Evolutionary conservation across 2,888 invertebrate genomes (phyloP), one percentile per base, ranked within the genome.

Genomic region (Nipponacmea schrenckii): DNA sequence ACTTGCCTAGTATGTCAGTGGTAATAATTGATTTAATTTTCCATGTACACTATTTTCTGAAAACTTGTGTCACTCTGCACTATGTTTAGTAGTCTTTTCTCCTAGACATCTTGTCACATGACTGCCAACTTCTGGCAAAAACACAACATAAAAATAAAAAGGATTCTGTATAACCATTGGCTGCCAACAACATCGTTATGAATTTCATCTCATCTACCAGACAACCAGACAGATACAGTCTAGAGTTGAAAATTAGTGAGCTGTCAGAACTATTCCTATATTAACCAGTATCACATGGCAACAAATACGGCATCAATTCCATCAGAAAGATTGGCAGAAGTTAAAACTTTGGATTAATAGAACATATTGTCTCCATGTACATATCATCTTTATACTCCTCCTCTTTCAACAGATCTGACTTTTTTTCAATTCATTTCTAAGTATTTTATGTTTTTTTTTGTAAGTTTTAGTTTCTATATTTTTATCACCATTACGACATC

Each of bases 71-170:
- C 39, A 39, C 39, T 39, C 39, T 39, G 7, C 5, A 39, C 39
- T 39, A 39, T 39, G 10, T 39, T 39, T 39, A 39, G 39, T 39
- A 39, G 39, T 39, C 39, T 39, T 39, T 56, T 24, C 3, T 56
- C 56, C 56, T 56, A 56, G 56, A 56, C 56, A 56, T 56, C 56
- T 56, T 56, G 56, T 56, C 56, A 56, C 24, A 56, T 56, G 56
- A 56, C 56, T 56, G 56, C 56, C 56, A 56, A 56, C 24, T 56
- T 20, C 24, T 56, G 56, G 56, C 56, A 24, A 56, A 56, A 56
- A 56, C 56, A 56, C 56, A 56, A 56, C 56, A 56, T 56, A 56
- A 56, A 56, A 56, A 56, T 24, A 24, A 56, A n/a, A 39, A 56
- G 24, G 14, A 56, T 56, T 56, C 56, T 24, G 24, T 20, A 24